Percentiles rank a stretch among this genome's conserved stretches.
These are phyloP conservation scores for Drosophila greeni DNA, from an alignment of 2,888 invertebrate genomes.

Conservation along the genomic window DNA sequence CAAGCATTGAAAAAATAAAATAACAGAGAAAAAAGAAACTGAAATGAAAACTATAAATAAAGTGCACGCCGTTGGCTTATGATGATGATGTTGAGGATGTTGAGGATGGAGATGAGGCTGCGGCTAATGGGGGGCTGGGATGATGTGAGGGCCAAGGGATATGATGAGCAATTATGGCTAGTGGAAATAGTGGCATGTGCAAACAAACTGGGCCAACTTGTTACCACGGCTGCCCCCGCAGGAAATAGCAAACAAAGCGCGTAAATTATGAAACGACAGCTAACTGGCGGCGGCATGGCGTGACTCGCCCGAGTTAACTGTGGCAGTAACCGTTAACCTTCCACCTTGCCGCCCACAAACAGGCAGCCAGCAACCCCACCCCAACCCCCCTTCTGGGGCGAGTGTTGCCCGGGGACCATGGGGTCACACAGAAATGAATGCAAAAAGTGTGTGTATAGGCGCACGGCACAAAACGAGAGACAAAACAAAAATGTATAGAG, in stretches of 20 bases:
- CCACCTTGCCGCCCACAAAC: conserved; percentile 15
- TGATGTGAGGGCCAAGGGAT: conserved; percentile 30
- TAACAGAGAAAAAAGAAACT: conserved; percentile 14
- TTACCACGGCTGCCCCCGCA: conserved; percentile 53
- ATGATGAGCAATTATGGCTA: conserved; percentile 64
- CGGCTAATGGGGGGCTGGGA: neutral
- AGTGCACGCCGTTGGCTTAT: conserved; percentile 36
- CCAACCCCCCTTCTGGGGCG: conserved; percentile 13
- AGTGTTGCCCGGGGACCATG: conserved; percentile 34
- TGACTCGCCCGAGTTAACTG: conserved; percentile 61
- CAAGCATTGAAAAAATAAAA: conserved; percentile 26
- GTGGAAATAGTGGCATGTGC: conserved; percentile 54
- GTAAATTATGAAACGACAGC: conserved; percentile 72
- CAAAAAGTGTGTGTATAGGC: conserved; percentile 47
- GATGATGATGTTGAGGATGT: conserved; percentile 20
- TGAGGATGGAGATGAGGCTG: conserved; percentile 4
- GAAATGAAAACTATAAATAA: conserved; percentile 48
- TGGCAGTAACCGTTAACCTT: conserved; percentile 51
- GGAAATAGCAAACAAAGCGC: conserved; percentile 71
- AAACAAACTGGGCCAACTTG: conserved; percentile 54
- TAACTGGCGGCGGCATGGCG: conserved; percentile 65
- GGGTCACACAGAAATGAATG: conserved; percentile 52
- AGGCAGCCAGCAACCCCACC: conserved; percentile 5
- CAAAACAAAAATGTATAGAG: conserved; percentile 45
- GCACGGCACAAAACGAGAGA: conserved; percentile 32